phyloP scores from a whole-genome alignment of 2,888 invertebrate genomes.

The Crepidodera aurea region DNA sequence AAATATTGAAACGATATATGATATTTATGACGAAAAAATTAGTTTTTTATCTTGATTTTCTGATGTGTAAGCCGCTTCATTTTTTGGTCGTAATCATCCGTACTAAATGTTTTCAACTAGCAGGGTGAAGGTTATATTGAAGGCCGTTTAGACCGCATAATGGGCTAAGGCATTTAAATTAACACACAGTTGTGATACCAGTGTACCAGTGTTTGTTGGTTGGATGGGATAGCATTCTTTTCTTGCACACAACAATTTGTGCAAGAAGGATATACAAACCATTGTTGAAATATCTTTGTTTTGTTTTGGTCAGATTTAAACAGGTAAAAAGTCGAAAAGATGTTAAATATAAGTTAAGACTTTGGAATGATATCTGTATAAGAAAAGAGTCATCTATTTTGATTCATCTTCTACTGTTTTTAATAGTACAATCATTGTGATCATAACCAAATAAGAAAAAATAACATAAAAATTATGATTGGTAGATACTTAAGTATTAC shows the following conservation, averaged over 20 bases:
- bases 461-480: too few species aligned
- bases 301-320: background rate
- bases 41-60: too few species aligned
- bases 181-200: conserved; percentile 14
- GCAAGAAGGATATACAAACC: conserved; percentile 4
- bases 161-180: conserved; percentile 39
- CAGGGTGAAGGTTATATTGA: conserved; percentile 37
- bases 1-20: too few species aligned
- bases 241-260: conserved; percentile 17
- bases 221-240: conserved; percentile 19
- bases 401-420: too few species aligned
- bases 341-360: too few species aligned
- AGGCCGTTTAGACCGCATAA: conserved; percentile 40
- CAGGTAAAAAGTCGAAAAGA: background rate
- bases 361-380: too few species aligned
- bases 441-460: too few species aligned
- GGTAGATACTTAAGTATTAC: too few species aligned
- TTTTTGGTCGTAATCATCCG: background rate
- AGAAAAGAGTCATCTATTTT: too few species aligned
- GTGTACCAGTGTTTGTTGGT: conserved; percentile 13
- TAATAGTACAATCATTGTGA: too few species aligned
- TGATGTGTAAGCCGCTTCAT: too few species aligned
- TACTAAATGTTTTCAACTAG: conserved; percentile 6
- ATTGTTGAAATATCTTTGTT: background rate
- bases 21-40: too few species aligned